Base-by-base conservation (phyloP, 2,113 vertebrate species). In the Mormoops blainvillei region DNA sequence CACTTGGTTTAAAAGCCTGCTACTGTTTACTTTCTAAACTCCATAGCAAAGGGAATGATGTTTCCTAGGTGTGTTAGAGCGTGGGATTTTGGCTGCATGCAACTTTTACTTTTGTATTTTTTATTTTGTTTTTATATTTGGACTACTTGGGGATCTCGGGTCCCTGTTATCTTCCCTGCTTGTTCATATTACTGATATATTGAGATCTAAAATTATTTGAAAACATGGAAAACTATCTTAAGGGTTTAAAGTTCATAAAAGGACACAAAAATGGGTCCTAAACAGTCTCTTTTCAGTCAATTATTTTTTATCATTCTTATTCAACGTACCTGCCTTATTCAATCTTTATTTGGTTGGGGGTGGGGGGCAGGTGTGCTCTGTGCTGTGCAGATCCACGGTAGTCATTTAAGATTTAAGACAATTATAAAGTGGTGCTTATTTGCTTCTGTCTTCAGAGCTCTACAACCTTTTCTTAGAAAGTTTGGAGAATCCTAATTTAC, bases 21-120 rank as follows among this genome's bases (percentile, higher is more conserved):
- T 26, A 2, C 56, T 95, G 81, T 97, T 98, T 98, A 82, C 54
- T 95, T 98, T 94, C 4, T 54, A 93, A 96, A 71, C 73, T 96
- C 3, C 70, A 9, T 5, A 91, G 71, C 50, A 94, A 82, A 96
- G 50, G 65, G 67, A 82, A 43, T 85, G 86, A 80, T 95, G 93
- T 94, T 70, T 98, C 85, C 97, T 68, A 94, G 97, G 93, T 10
- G 1, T 9, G 0, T 84, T 58, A 86, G 16, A 77, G n/a, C 92
- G 94, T 48, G 52, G 48, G 76, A 86, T 86, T 96, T 73, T 71
- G 36, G 38, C 76, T 58, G 77, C 18, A 70, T 74, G 26, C 12
- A 97, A 90, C 22, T 91, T 94, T 77, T 74, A 83, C 4, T 14
- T 87, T 95, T 87, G 58, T 92, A 96, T 86, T 97, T 98, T 78